Base-by-base conservation (phyloP, 2,113 vertebrate species). In the Cyrtonyx montezumae region DNA sequence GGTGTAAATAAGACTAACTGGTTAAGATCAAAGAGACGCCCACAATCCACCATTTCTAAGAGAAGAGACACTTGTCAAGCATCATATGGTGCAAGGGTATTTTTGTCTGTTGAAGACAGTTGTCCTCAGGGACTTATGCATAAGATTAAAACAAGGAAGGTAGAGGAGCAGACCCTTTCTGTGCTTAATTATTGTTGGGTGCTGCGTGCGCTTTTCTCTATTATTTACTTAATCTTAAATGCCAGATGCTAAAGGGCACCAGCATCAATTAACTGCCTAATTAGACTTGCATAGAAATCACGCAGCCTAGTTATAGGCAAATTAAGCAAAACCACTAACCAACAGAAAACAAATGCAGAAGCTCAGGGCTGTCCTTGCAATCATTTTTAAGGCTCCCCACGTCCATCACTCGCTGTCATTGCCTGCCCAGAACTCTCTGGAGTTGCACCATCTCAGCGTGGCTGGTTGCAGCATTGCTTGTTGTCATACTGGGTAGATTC, bases 261-360 rank as follows among this genome's bases (percentile, higher is more conserved):
- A 59, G 94, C 94, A 93, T 95, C 95, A 94, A 93, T 94, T 97
- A 97, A 95, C 93, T 94, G 91, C 96, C 91, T 97, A 96, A 96
- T 95, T 96, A 96, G 96, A 91, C 93, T 93, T 96, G 93, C 96
- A 96, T 95, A 92, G 93, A 91, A 97, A 88, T 90, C 43, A 18
- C 76, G 67, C 94, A 87, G 93, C 94, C 93, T 93, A 94, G 91
- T 95, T 84, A 90, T 83, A 87, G 83, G 81, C 90, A 82, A 82
- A 85, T 63, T 53, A 92, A 79, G 63, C 36, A 6, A 53, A n/a
- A 14, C 53, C 30, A 32, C 53, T 32, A 32, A 32, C 36, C 8
- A 13, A 4, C 13, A 55, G 25, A 84, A 75, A 4, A 0, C 0
- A 0, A 87, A n/a, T 43, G 56, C 61, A 90, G 82, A 61, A 91